These are phyloP conservation scores for Koerneria pararmatus DNA, from an alignment of 2,888 invertebrate species.

Conservation along the genomic window DNA sequence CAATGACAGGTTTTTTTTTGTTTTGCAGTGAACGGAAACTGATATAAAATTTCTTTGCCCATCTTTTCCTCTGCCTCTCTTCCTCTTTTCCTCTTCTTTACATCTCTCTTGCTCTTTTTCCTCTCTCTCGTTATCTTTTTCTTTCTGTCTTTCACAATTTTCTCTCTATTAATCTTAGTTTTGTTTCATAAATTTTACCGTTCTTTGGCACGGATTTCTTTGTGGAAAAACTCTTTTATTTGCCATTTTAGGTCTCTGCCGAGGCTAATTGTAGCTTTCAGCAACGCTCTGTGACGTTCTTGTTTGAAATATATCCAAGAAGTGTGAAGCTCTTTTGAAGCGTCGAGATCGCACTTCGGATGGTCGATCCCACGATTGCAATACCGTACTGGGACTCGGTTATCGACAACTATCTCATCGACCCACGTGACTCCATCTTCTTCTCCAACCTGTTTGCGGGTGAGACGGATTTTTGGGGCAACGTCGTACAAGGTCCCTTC, in stretches of 20 bases:
- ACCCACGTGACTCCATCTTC: slow-evolving; percentile 60
- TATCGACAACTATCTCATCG: slow-evolving; percentile 59
- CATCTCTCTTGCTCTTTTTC: not conserved
- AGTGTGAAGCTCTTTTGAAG: slow-evolving; percentile 24
- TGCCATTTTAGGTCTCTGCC: no score
- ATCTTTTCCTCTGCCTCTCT: not conserved
- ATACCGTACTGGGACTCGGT: slow-evolving; percentile 62
- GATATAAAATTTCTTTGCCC: not conserved
- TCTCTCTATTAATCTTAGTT: no score
- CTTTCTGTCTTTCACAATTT: no score
- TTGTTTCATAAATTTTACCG: no score
- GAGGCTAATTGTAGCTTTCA: no score
- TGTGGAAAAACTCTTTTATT: no score
- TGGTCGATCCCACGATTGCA: slow-evolving; percentile 59
- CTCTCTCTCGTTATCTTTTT: not conserved
- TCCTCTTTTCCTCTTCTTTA: not conserved
- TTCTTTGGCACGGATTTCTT: no score
- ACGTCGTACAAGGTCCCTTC: slow-evolving; percentile 50
- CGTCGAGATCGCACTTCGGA: slow-evolving; percentile 53
- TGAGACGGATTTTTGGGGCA: slow-evolving; percentile 51
- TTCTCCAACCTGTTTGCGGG: slow-evolving; percentile 59
- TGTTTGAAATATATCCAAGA: no score
- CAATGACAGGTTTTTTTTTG: slow-evolving; percentile 21
- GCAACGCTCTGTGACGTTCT: no score
- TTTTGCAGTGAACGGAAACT: no score